Conservation (phyloP, 2,797 vertebrate species). For the Parambassis ranga region DNA sequence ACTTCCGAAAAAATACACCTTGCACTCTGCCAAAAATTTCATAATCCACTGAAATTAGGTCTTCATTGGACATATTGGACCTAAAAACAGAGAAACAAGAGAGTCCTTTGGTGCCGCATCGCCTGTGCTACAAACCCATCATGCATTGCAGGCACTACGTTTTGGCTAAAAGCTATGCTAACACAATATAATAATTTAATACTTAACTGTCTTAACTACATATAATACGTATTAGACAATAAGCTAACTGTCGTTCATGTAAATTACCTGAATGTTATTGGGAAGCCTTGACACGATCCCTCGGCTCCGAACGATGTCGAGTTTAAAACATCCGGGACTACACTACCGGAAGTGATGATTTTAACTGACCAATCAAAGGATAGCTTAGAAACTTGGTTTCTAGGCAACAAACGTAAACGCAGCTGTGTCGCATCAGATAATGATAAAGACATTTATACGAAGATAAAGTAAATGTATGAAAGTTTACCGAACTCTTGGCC, state of each 20-base stretch:
- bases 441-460: too few species aligned
- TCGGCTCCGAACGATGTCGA: background rate
- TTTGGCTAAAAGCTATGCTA: slow-evolving; percentile 25
- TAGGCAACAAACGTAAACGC: slow-evolving; percentile 69
- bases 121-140: background rate
- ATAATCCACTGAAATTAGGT: slow-evolving; percentile 89
- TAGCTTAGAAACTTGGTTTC: slow-evolving; percentile 37
- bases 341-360: slow-evolving; percentile 39
- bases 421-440: too few species aligned
- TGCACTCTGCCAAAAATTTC: slow-evolving; percentile 92
- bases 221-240: too few species aligned
- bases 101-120: background rate
- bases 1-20: slow-evolving; percentile 96
- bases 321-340: slow-evolving; percentile 47
- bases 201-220: too few species aligned
- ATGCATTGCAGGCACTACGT: background rate
- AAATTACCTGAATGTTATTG: slow-evolving; percentile 22
- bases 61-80: slow-evolving; percentile 80
- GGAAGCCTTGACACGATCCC: background rate
- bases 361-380: slow-evolving; percentile 53
- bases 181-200: background rate
- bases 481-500: background rate
- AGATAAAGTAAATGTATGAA: background rate
- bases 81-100: slow-evolving; percentile 23
- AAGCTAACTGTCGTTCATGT: accelerated